Evolutionary conservation across 2,797 vertebrate genomes (phyloP), one percentile per base, ranked within the genome.

Genomic region (Uromys caudimaculatus): DNA sequence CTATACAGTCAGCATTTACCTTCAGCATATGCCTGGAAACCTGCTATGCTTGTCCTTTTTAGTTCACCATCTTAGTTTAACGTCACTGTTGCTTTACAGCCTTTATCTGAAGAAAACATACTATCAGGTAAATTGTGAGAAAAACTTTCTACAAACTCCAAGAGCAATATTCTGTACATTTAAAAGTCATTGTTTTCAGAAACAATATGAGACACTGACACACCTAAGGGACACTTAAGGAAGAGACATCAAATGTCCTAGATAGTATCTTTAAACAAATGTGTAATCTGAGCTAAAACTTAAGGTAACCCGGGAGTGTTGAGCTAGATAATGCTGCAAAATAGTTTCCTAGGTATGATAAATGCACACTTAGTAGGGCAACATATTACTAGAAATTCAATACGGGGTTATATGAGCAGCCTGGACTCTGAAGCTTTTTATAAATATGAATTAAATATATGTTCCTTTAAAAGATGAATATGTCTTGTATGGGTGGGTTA

Each of bases 401-500:
- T 29, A 10, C 0, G 27, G 29, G 2, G 17, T 54, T 8, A 10
- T 16, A 16, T 29, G 44, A n/a, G 0, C 29, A 60, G 29, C 24
- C 7, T 41, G 38, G 67, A 24, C 27, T 10, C 12, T 71, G 10
- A 5, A 58, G 35, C 17, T 76, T 89, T 67, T 54, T 38, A 52
- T 81, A 56, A 89, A 78, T 54, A 50, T 89, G 77, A 84, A 67
- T 60, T 58, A 69, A 60, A 62, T 8, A 8, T 88, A 6, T 82
- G 1, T 64, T 79, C 41, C 47, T 24, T 67, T 56, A 38, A 76
- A 86, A 3, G 10, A 52, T 44, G 7, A 17, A 0, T 29, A 58
- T 3, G 1, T 35, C 14, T 38, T 58, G 6, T 58, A 35, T 86
- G 21, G 21, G 64, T 64, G 29, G 23, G 4, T 9, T 3, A 27